Base-by-base conservation (phyloP, 2,888 invertebrate species). In the Liopterus haemorrhoidalis region DNA sequence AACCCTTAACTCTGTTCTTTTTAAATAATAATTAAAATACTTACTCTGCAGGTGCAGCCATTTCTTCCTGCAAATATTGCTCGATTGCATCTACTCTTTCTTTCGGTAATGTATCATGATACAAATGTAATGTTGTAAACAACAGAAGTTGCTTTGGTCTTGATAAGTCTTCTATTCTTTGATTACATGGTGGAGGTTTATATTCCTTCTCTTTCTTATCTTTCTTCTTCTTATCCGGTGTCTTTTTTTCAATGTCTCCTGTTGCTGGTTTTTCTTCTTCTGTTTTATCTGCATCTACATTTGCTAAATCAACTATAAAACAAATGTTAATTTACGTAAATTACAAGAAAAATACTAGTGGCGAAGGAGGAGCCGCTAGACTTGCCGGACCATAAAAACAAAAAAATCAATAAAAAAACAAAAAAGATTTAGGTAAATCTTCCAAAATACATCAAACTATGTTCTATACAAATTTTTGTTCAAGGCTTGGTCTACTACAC, bases 51-150 rank as follows among this genome's bases (percentile, higher is more conserved):
- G 68, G 70, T n/a, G 72, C 62, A 46, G 72, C 73, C 46, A 71
- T 72, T 44, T 72, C 72, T 52, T 76, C 75, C 55, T 76, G 76
- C 1, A 78, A 57, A 2, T 72, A 70, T 25, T 72, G 70, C 55
- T 75, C 74, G 45, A 78, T 70, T 52, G 71, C 71, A 49, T 74
- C 73, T 18, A 71, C 63, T 25, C 73, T 63, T 0, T 72, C 71
- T 2, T 67, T 67, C 0, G 74, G 70, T 22, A 78, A 60, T 12
- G 68, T 58, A 16, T 63, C 61, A 15, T 71, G 71, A 53, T 73
- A 74, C 46, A 73, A 70, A 48, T 74, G 71, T 72, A 74, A 77
- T 2, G 76, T 61, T 2, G 68, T 70, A 6, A 74, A 68, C 25
- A 78, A 64, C 1, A 71, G 64, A 8, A 75, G 65, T 18, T 72